phyloP scores from a whole-genome alignment of 2,888 invertebrate species.

The Anodontia alba region DNA sequence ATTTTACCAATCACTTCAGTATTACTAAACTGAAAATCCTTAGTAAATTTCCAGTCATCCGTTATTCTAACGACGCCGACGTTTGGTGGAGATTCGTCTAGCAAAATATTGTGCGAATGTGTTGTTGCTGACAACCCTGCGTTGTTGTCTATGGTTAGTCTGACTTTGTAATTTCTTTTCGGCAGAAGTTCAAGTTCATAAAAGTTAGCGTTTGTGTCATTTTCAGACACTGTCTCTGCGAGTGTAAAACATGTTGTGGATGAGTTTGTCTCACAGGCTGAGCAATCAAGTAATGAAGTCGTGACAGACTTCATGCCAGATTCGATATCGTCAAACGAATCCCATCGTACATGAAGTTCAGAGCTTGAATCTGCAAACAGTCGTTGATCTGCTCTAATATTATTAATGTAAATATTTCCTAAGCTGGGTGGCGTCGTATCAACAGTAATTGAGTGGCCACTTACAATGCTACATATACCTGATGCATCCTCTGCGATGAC shows the following conservation, averaged over 20 bases:
- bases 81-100: conserved; percentile 56
- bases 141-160: conserved; percentile 53
- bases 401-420: conserved; percentile 43
- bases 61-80: conserved; percentile 60
- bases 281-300: conserved; percentile 28
- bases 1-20: conserved; percentile 43
- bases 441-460: conserved; percentile 48
- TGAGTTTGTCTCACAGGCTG: neutral
- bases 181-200: conserved; percentile 53
- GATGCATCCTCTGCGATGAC: conserved; percentile 64
- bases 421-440: conserved; percentile 63
- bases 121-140: conserved; percentile 43
- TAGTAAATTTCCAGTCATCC: conserved; percentile 41
- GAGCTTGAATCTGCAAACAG: conserved; percentile 34
- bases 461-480: conserved; percentile 56
- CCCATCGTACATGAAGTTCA: conserved; percentile 46
- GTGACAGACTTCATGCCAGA: conserved; percentile 36
- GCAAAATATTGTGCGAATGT: conserved; percentile 38
- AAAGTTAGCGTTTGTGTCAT: conserved; percentile 53
- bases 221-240: conserved; percentile 36
- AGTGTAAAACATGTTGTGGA: conserved; percentile 25
- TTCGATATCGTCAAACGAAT: conserved; percentile 45
- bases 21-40: conserved; percentile 55
- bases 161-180: conserved; percentile 46
- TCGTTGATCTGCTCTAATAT: conserved; percentile 26